A percentile compares a stretch with the other conserved stretches of the same genome.
Evolutionary conservation across 2,113 vertebrate genomes (phyloP).

Genomic region (Notiomystis cincta): DNA sequence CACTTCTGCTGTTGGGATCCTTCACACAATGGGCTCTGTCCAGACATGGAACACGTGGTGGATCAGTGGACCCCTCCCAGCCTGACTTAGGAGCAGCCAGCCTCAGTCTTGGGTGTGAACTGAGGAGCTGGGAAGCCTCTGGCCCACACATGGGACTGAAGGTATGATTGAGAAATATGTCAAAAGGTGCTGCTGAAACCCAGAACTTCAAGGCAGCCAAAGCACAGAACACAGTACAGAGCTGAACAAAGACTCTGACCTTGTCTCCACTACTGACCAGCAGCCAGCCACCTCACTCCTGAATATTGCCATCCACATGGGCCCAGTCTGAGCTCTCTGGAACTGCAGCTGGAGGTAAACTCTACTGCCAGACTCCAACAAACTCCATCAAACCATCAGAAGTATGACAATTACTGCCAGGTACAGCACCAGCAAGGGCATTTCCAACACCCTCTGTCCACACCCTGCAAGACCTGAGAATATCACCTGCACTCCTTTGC

Average conservation of each 20-base stretch:
- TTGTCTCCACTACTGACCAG: background rate
- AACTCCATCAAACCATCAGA: background rate
- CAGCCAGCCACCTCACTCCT: background rate
- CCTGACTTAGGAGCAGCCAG: background rate
- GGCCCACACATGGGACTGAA: background rate
- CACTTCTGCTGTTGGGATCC: background rate
- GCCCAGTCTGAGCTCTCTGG: background rate
- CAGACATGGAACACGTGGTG: fast-evolving
- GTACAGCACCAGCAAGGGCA: background rate
- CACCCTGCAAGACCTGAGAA: background rate
- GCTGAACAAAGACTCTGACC: background rate
- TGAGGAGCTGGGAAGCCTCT: background rate
- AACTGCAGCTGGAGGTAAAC: background rate
- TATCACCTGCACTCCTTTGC: background rate
- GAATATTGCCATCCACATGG: background rate
- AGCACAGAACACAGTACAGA: background rate
- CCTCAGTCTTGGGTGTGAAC: background rate
- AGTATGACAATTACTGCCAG: too few relatives aligned
- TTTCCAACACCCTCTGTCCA: background rate
- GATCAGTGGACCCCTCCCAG: background rate
- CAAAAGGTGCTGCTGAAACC: background rate
- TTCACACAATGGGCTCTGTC: background rate
- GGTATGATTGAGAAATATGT: background rate
- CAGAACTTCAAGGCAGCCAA: background rate
- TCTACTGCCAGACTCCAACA: background rate